Percentiles rank a stretch among this genome's conserved stretches.
Evolutionary conservation across 2,113 vertebrate genomes (phyloP).

Genomic region (Seriola dumerili): DNA sequence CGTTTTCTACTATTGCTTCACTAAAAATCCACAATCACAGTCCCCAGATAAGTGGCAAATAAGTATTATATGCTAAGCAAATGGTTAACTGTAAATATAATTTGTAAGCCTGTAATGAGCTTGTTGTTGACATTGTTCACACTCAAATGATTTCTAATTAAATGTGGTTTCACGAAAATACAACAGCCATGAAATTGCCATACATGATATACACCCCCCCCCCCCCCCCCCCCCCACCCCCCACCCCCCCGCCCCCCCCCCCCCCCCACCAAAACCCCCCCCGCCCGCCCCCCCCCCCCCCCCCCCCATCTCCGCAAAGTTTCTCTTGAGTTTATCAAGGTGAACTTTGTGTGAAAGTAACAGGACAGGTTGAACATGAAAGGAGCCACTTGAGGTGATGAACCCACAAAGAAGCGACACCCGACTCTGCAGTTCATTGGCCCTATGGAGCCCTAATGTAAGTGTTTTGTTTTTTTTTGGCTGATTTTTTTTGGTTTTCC

Average conservation of each 20-base stretch:
- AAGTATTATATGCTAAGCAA: conserved; percentile 13
- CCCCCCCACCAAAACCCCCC: too few species aligned
- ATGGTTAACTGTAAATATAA: conserved; percentile 10
- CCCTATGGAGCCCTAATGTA: too few species aligned
- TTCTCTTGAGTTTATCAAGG: background rate
- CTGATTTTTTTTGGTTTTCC: too few species aligned
- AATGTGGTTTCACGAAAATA: conserved; percentile 34
- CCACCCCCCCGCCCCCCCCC: too few species aligned
- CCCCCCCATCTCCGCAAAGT: background rate
- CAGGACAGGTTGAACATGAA: background rate
- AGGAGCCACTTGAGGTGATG: too few species aligned
- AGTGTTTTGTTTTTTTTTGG: too few species aligned
- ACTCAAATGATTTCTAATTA: conserved; percentile 57
- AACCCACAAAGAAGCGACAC: too few species aligned
- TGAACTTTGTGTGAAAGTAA: background rate
- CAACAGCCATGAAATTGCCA: conserved; percentile 53
- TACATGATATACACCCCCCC: background rate
- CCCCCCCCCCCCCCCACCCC: too few species aligned
- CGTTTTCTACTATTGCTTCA: background rate
- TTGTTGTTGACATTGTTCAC: conserved; percentile 54
- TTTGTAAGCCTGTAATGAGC: conserved; percentile 41
- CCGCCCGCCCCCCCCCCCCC: too few species aligned
- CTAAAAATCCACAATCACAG: background rate
- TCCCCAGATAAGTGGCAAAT: background rate
- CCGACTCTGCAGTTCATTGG: too few species aligned